Evolutionary conservation across 2,888 invertebrate species (phyloP).

Genomic region (Andrena bucephala): DNA sequence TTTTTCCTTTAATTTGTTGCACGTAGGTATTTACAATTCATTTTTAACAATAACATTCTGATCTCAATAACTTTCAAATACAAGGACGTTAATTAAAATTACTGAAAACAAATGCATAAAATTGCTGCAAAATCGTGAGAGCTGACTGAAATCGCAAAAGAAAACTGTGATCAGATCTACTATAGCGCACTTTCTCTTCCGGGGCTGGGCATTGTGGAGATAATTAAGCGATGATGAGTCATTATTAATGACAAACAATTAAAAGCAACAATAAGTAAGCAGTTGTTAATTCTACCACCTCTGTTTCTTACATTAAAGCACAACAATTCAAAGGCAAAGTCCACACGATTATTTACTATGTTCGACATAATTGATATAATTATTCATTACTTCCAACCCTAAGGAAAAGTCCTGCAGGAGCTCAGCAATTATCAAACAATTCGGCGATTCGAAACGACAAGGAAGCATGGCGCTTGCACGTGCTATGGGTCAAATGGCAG

Average conservation of each 20-base stretch:
- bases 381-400: background rate
- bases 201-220: background rate
- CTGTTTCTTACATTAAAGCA: no score
- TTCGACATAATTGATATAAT: background rate
- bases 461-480: no score
- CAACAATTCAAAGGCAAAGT: background rate
- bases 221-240: background rate
- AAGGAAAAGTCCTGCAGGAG: background rate
- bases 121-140: background rate
- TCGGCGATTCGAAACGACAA: background rate
- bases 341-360: background rate
- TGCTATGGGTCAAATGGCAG: no score
- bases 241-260: background rate
- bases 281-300: no score
- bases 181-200: background rate
- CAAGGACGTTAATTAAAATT: background rate
- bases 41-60: background rate
- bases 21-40: no score
- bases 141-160: background rate
- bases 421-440: background rate
- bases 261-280: no score
- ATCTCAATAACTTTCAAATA: background rate
- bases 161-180: background rate
- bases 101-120: background rate
- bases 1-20: no score